phyloP scores from a whole-genome alignment of 2,797 vertebrate species.

The Epinephelus malabaricus region DNA sequence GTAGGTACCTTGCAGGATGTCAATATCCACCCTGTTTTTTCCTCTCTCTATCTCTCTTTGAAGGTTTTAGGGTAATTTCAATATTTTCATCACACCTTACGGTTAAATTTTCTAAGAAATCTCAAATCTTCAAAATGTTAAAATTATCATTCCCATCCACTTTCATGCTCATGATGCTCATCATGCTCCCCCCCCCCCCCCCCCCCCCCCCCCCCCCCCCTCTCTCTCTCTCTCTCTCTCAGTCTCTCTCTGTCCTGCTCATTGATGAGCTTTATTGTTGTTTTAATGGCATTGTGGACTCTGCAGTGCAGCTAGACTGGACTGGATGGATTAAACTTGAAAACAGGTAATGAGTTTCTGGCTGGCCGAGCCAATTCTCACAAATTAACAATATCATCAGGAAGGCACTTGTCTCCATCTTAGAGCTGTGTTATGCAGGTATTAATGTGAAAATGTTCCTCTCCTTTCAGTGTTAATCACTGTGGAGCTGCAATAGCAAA shows the following conservation, averaged over 20 bases:
- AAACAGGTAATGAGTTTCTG: conserved; percentile 70
- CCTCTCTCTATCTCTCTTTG: too few species aligned
- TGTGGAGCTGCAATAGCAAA: not conserved
- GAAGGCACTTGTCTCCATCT: conserved; percentile 45
- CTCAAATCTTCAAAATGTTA: not conserved
- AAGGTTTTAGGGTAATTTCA: not conserved
- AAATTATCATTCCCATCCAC: not conserved
- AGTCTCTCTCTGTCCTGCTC: not conserved
- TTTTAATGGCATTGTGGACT: conserved; percentile 62
- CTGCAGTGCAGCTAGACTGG: conserved; percentile 47
- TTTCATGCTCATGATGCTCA: not conserved
- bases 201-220: too few species aligned
- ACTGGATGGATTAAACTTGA: conserved; percentile 66
- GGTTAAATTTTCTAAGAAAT: conserved; percentile 3
- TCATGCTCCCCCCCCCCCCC: too few species aligned
- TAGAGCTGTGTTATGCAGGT: conserved; percentile 22
- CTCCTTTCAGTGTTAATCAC: conserved; percentile 27
- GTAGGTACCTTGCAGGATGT: not conserved
- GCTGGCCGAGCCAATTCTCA: conserved; percentile 45
- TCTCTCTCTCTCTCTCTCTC: not conserved
- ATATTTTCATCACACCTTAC: not conserved
- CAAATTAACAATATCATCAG: conserved; percentile 57
- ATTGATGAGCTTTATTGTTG: conserved; percentile 61
- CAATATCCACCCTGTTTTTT: not conserved
- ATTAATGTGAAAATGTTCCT: conserved; percentile 42